These are phyloP conservation scores for Alosa alosa DNA, from an alignment of 2,113 vertebrate genomes.

Conservation along the genomic window DNA sequence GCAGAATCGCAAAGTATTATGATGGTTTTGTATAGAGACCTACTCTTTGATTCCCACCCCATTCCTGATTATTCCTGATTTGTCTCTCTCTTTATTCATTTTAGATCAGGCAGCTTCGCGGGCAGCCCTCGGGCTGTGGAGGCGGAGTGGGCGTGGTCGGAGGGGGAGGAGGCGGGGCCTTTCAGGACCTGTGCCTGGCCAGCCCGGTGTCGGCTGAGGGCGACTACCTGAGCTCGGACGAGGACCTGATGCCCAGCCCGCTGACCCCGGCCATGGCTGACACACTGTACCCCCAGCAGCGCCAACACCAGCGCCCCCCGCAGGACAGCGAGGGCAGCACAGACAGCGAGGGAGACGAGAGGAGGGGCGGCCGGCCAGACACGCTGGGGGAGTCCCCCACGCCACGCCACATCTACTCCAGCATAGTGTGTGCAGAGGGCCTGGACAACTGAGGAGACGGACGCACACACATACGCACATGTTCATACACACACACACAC, in stretches of 20 bases:
- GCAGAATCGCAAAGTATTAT: too few species aligned
- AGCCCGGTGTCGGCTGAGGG: constrained; percentile 81
- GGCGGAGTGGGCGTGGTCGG: constrained; percentile 60
- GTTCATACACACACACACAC: background rate
- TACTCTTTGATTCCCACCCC: too few species aligned
- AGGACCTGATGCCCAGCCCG: constrained; percentile 81
- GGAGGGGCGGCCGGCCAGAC: constrained; percentile 56
- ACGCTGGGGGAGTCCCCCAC: constrained; percentile 29
- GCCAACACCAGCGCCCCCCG: constrained; percentile 69
- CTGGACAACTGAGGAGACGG: constrained; percentile 61
- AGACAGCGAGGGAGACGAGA: constrained; percentile 80
- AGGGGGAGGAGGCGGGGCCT: constrained; percentile 64
- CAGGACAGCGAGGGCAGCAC: constrained; percentile 88
- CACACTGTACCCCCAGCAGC: constrained; percentile 73
- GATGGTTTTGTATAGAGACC: too few species aligned
- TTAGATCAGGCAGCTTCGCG: constrained; percentile 84
- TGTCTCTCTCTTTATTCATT: constrained; percentile 12
- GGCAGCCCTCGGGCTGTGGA: constrained; percentile 72
- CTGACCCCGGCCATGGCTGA: constrained; percentile 62
- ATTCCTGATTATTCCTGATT: background rate
- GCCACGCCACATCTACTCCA: constrained; percentile 65
- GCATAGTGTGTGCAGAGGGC: constrained; percentile 67
- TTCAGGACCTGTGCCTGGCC: constrained; percentile 78
- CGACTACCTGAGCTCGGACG: constrained; percentile 89
- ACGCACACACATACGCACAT: background rate